Evolutionary conservation across 2,797 vertebrate species (phyloP).

Genomic region (Myoxocephalus aenaeus): DNA sequence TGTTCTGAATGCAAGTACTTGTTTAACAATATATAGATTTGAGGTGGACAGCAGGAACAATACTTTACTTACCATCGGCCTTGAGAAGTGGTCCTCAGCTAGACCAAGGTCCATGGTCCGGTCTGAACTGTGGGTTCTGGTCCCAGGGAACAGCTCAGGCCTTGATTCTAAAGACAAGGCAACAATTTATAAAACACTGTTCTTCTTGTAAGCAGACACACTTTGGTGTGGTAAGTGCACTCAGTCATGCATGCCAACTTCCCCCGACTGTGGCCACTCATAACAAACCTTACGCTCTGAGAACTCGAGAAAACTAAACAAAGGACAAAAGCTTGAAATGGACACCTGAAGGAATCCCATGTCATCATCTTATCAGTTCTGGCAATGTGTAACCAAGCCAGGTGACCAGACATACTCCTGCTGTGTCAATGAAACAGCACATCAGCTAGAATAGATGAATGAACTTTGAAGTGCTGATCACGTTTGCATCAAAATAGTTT

Average conservation of each 20-base stretch:
- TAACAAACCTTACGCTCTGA: slow-evolving; percentile 16
- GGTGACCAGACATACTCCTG: background rate
- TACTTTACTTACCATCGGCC: slow-evolving; percentile 86
- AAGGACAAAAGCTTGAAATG: slow-evolving; percentile 10
- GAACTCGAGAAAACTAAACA: background rate
- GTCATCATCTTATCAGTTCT: slow-evolving; percentile 10
- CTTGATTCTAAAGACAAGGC: slow-evolving; percentile 77
- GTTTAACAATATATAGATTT: background rate
- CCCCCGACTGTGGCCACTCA: slow-evolving; percentile 29
- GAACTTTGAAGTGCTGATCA: slow-evolving; percentile 29
- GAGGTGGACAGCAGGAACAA: background rate
- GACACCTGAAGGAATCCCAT: background rate
- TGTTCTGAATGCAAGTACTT: background rate
- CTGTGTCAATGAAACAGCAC: slow-evolving; percentile 17
- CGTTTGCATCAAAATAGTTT: background rate
- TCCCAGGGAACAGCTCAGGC: slow-evolving; percentile 79
- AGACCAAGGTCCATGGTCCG: slow-evolving; percentile 92
- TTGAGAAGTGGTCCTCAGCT: slow-evolving; percentile 96
- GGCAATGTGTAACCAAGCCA: slow-evolving; percentile 55
- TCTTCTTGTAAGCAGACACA: slow-evolving; percentile 1
- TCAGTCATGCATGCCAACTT: slow-evolving; percentile 27
- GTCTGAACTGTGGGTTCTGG: slow-evolving; percentile 81
- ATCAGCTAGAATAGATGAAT: slow-evolving; percentile 12
- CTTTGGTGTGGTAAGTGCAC: slow-evolving; percentile 3
- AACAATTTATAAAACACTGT: slow-evolving; percentile 20